A percentile compares a stretch with the other conserved stretches of the same genome.
phyloP scores from a whole-genome alignment of 35 echinoderm and acorn worm species.

The Stichopus chloronotus region DNA sequence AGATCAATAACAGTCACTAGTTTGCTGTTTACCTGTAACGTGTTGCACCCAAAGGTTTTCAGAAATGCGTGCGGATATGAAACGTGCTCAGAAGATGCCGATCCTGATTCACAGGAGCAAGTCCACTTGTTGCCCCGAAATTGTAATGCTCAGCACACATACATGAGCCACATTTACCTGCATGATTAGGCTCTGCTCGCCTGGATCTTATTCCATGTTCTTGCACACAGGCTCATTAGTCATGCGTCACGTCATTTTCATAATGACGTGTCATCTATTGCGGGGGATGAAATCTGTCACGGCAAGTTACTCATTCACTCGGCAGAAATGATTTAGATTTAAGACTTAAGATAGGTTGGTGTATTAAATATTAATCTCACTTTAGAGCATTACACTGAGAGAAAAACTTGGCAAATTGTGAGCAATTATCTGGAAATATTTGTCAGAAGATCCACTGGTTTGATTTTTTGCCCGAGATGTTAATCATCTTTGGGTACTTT shows the following conservation, averaged over 20 bases:
- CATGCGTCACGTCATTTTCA: neutral
- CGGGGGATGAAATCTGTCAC: neutral
- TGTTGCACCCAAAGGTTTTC: too few species aligned
- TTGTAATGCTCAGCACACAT: too few species aligned
- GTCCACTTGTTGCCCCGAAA: too few species aligned
- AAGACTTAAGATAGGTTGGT: neutral
- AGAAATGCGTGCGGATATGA: too few species aligned
- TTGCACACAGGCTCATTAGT: neutral
- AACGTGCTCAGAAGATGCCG: too few species aligned
- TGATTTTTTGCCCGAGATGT: neutral
- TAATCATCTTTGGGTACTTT: neutral
- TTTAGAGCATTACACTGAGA: neutral
- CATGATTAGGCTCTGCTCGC: too few species aligned
- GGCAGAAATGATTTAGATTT: conserved; percentile 3
- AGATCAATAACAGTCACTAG: too few species aligned
- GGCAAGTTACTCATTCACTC: conserved; percentile 32
- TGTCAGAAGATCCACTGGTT: neutral
- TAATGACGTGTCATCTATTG: neutral
- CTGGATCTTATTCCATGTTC: too few species aligned
- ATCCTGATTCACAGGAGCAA: too few species aligned
- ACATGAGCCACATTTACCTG: too few species aligned
- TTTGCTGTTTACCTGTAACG: too few species aligned
- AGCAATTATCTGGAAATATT: neutral
- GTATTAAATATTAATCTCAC: conserved; percentile 42
- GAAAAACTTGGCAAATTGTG: neutral